Evolutionary conservation across 2,797 vertebrate genomes (phyloP), one percentile per base, ranked within the genome.

Genomic region (Trematomus bernacchii): DNA sequence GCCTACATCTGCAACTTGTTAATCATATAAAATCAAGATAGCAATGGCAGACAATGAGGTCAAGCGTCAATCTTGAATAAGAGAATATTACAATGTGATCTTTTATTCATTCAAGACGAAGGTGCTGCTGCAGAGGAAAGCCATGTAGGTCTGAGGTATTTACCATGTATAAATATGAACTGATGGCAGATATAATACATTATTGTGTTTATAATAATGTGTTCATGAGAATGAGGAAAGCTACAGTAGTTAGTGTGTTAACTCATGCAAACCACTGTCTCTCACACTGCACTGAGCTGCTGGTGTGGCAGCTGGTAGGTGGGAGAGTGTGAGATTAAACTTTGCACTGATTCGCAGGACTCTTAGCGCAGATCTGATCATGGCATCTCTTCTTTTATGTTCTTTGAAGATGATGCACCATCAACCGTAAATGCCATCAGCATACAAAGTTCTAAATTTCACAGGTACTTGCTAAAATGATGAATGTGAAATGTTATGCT

Each of bases 1-100:
- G 61, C 78, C 79, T 76, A 65, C 88, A 91, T 91, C 85, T 90
- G 90, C 90, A 88, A 89, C 80, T 80, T 88, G 90, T 87, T 92
- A 92, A 94, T 93, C 82, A 82, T 77, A 91, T 86, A 86, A 92
- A 77, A 91, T 79, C 75, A 79, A 75, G 62, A 85, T 87, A 55
- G 79, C 81, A 85, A 74, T 84, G 88, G 87, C 88, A 84, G 73
- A 79, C 79, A 63, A 77, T 75, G 65, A 88, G 85, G 86, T 89
- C 82, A 82, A 64, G 65, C 78, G 78, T 87, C 73, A 74, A 80
- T 86, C 76, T 57, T 57, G 58, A 79, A 89, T 52, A 81, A 63
- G 33, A 73, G 40, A 83, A 81, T 67, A 77, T 84, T 50, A 65
- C 37, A n/a, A 15, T 10, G 30, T 60, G n/a, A 85, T 88, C 50